Evolutionary conservation across 2,888 invertebrate genomes (phyloP).

Genomic region (Eugnorisma glareosa): DNA sequence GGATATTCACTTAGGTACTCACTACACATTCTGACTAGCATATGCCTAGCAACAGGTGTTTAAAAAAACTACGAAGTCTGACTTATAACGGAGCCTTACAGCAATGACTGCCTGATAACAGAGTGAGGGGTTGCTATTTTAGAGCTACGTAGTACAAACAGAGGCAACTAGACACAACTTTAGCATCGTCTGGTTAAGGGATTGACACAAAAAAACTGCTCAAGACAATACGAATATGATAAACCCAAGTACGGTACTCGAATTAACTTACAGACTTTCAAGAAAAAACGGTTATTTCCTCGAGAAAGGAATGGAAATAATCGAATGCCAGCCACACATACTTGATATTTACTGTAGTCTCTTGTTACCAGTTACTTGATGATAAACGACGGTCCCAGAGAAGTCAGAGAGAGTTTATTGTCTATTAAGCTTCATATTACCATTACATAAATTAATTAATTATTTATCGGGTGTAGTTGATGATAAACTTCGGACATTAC

Average conservation of each 20-base stretch:
- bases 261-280: slow-evolving; percentile 1
- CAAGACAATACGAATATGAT: slow-evolving; percentile 4
- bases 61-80: slow-evolving; percentile 10
- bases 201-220: neutral
- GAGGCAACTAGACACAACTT: neutral
- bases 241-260: slow-evolving; percentile 4
- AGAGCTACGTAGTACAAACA: neutral
- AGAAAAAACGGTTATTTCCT: slow-evolving; percentile 28
- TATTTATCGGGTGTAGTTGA: slow-evolving; percentile 32
- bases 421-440: slow-evolving; percentile 14
- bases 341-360: slow-evolving; percentile 28
- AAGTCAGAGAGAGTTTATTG: slow-evolving; percentile 26
- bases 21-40: slow-evolving; percentile 20
- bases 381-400: slow-evolving; percentile 19
- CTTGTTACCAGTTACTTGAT: slow-evolving; percentile 23
- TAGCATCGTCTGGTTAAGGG: neutral
- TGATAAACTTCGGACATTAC: slow-evolving; percentile 26
- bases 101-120: neutral
- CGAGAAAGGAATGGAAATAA: slow-evolving; percentile 1
- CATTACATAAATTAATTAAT: slow-evolving; percentile 24
- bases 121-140: neutral
- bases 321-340: neutral
- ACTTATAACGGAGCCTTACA: neutral
- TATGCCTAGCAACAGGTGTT: slow-evolving; percentile 50
- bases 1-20: slow-evolving; percentile 49